These are phyloP conservation scores for Agrochola litura DNA, from an alignment of 2,888 invertebrate genomes.

Conservation along the genomic window DNA sequence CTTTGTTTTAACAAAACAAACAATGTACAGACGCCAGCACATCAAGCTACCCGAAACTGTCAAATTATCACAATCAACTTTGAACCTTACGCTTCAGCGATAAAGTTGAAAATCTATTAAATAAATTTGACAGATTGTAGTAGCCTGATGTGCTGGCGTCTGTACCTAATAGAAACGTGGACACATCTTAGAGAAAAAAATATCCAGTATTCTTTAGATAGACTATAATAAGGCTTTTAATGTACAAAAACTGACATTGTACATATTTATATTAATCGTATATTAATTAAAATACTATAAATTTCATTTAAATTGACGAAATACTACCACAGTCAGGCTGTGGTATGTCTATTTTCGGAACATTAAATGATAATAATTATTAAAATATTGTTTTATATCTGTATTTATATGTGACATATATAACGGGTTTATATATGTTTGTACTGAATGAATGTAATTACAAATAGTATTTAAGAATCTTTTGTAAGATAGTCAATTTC, in stretches of 20 bases:
- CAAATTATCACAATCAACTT: too few species aligned
- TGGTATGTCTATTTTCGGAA: background rate
- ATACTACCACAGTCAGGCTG: background rate
- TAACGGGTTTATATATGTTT: constrained; percentile 32
- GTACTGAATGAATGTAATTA: constrained; percentile 32
- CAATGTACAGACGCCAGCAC: too few species aligned
- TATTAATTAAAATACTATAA: background rate
- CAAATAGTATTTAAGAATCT: constrained; percentile 5
- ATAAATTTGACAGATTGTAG: too few species aligned
- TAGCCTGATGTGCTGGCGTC: too few species aligned
- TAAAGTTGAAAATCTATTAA: too few species aligned
- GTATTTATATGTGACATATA: constrained; percentile 7
- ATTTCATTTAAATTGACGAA: background rate
- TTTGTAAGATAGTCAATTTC: constrained; percentile 41
- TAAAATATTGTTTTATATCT: background rate
- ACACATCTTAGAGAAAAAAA: background rate
- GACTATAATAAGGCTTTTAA: background rate
- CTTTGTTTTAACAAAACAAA: background rate
- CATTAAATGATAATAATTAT: background rate
- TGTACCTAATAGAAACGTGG: background rate
- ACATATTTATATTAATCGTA: background rate
- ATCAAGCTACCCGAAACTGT: too few species aligned
- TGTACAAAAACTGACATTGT: background rate
- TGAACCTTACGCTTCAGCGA: too few species aligned
- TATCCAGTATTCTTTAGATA: background rate